A percentile compares a stretch with the other conserved stretches of the same genome.
Conservation (phyloP, 35 echinoderm and acorn worm genomes). For the Eucidaris tribuloides region DNA sequence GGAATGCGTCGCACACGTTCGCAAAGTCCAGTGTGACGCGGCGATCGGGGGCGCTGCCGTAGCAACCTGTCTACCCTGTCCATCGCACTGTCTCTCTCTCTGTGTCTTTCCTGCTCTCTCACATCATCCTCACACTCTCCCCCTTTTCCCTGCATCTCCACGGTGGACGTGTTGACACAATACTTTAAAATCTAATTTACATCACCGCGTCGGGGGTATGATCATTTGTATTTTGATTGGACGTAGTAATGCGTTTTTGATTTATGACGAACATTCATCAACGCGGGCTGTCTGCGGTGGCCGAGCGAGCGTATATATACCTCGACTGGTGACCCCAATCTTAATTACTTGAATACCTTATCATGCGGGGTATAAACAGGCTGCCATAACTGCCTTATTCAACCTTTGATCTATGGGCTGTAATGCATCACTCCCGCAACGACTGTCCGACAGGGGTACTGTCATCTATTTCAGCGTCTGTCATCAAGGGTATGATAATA, state of each 20-base stretch:
- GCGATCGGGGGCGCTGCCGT: neutral
- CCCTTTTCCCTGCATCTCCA: neutral
- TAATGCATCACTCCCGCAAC: no score
- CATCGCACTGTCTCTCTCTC: neutral
- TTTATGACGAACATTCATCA: constrained; percentile 28
- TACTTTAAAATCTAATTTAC: constrained; percentile 40
- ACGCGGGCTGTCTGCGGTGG: neutral
- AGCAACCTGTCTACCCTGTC: neutral
- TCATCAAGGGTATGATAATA: no score
- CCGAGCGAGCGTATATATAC: neutral
- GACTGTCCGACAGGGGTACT: no score
- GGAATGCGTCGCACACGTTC: neutral
- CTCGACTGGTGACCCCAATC: neutral
- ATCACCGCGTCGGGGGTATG: neutral
- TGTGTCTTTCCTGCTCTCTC: neutral
- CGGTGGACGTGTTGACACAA: neutral
- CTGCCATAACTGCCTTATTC: no score
- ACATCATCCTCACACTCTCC: neutral
- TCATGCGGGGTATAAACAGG: neutral
- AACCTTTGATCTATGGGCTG: no score
- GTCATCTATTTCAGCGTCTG: no score
- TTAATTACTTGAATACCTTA: constrained; percentile 2
- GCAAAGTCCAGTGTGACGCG: neutral
- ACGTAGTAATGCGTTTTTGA: constrained; percentile 24
- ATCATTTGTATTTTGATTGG: constrained; percentile 29